Evolutionary conservation across 2,797 vertebrate species (phyloP).

Genomic region (Poecilia picta): DNA sequence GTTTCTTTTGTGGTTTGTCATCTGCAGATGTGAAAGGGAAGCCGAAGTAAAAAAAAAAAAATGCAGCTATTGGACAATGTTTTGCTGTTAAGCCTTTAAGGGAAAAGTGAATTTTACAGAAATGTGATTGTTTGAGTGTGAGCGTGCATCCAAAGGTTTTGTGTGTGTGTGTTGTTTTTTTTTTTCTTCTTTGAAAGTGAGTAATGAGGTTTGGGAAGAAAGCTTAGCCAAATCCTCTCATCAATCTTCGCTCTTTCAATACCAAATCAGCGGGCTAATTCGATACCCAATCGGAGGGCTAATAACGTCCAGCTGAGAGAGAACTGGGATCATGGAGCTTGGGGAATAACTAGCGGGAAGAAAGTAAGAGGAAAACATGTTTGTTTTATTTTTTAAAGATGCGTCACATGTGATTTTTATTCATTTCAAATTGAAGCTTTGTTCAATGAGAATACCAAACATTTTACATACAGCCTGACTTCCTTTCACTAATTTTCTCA

Average conservation of each 20-base stretch:
- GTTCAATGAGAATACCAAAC: neutral
- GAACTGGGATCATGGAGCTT: conserved; percentile 54
- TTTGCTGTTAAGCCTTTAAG: conserved; percentile 43
- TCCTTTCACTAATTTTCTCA: conserved; percentile 38
- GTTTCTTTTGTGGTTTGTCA: conserved; percentile 35
- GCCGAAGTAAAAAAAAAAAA: neutral
- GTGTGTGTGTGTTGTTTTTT: conserved; percentile 19
- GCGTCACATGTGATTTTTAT: conserved; percentile 38
- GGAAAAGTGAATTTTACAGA: conserved; percentile 37
- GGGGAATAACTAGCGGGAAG: conserved; percentile 56
- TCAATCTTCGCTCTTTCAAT: conserved; percentile 79
- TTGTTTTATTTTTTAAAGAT: conserved; percentile 41
- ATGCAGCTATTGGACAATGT: conserved; percentile 25
- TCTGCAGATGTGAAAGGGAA: conserved; percentile 41
- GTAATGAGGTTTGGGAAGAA: conserved; percentile 79
- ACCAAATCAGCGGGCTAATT: conserved; percentile 80
- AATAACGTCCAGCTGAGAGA: conserved; percentile 69
- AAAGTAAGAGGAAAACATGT: conserved; percentile 54
- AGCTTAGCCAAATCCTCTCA: conserved; percentile 79
- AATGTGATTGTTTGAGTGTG: conserved; percentile 25
- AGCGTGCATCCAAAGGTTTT: conserved; percentile 36
- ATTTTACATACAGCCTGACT: conserved; percentile 64
- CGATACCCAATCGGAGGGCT: conserved; percentile 79
- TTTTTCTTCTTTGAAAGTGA: conserved; percentile 66
- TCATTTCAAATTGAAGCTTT: conserved; percentile 8